Conservation (phyloP, 2,113 vertebrate species). For the Hypomesus transpacificus region DNA sequence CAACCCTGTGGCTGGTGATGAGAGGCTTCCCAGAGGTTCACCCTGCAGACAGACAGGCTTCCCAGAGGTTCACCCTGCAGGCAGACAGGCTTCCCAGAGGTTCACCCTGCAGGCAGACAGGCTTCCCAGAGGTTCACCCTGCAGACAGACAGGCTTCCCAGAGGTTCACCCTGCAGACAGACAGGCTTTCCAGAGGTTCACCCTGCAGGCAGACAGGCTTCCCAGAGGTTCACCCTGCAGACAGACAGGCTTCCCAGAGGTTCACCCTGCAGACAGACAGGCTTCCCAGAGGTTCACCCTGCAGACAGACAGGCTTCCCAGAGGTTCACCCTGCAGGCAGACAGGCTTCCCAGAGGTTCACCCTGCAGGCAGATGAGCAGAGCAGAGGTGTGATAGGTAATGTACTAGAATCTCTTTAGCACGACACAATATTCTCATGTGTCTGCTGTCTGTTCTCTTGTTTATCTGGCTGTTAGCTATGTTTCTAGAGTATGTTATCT, state of each 20-base stretch:
- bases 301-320: constrained; percentile 42
- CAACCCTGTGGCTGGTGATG: constrained; percentile 42
- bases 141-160: constrained; percentile 42
- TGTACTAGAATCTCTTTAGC: constrained; percentile 33
- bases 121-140: constrained; percentile 33
- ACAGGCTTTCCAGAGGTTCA: constrained; percentile 41
- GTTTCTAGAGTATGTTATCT: no score
- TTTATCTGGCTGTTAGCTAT: no score
- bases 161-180: constrained; percentile 32
- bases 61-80: constrained; percentile 27
- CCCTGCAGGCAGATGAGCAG: constrained; percentile 27
- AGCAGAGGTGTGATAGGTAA: background rate
- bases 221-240: constrained; percentile 27
- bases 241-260: constrained; percentile 40
- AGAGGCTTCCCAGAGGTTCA: constrained; percentile 41
- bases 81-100: constrained; percentile 38
- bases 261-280: constrained; percentile 42
- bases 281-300: constrained; percentile 33
- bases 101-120: constrained; percentile 41
- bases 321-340: constrained; percentile 31
- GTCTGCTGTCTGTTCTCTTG: no score
- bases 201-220: constrained; percentile 44
- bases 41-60: constrained; percentile 45
- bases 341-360: constrained; percentile 42
- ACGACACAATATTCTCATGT: background rate